phyloP scores from a whole-genome alignment of 2,797 vertebrate genomes.

The Ctenochaetus hawaiiensis region DNA sequence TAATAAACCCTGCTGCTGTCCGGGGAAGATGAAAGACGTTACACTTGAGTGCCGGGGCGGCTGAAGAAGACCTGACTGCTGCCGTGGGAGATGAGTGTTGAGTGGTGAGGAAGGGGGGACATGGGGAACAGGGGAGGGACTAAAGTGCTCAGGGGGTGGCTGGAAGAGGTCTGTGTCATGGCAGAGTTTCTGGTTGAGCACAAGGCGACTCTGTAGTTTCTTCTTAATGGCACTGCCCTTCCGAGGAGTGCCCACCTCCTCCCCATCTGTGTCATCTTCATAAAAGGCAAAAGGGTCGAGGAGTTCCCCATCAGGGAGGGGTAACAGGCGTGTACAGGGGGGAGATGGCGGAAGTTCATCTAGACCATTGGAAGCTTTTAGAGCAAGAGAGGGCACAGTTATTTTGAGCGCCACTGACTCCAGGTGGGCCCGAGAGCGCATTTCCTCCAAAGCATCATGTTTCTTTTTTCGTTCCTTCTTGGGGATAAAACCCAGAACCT shows the following conservation, averaged over 20 bases:
- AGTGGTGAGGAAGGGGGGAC: conserved; percentile 80
- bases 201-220: conserved; percentile 93
- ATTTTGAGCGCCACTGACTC: conserved; percentile 98
- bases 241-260: conserved; percentile 89
- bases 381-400: conserved; percentile 93
- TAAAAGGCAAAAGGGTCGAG: conserved; percentile 98
- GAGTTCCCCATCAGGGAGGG: conserved; percentile 92
- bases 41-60: conserved; percentile 87
- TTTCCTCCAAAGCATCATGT: conserved; percentile 94
- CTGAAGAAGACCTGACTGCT: conserved; percentile 82
- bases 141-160: conserved; percentile 97
- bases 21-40: conserved; percentile 80
- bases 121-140: conserved; percentile 88
- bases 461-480: conserved; percentile 99
- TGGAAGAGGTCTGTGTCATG: conserved; percentile 88
- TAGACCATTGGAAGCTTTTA: conserved; percentile 96
- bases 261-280: conserved; percentile 89
- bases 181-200: conserved; percentile 92
- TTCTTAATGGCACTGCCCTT: conserved; percentile 92
- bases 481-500: conserved; percentile 99
- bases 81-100: conserved; percentile 85
- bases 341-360: conserved; percentile 95
- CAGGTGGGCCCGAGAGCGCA: conserved; percentile 92
- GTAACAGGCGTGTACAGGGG: conserved; percentile 91
- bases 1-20: conserved; percentile 92